Evolutionary conservation across 2,888 invertebrate species (phyloP), one percentile per base, ranked within the genome.

Genomic region (Nymphalis polychloros): DNA sequence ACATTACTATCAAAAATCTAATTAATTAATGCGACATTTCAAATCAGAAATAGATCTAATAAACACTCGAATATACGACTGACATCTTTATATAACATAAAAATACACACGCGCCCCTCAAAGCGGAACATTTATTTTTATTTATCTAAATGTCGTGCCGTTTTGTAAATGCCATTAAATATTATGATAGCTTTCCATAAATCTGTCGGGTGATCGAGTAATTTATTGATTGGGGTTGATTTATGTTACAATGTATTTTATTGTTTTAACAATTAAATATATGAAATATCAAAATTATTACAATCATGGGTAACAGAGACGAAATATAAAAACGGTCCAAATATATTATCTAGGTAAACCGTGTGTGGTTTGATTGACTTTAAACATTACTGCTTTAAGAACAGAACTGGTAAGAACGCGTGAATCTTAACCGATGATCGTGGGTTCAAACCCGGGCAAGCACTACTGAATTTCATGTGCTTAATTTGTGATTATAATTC

Each of bases 71-170:
- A 89, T 84, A 86, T 89, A 90, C 79, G 86, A 78, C 76, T 71
- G 83, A 88, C 90, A 88, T 90, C 88, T 91, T 90, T 88, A 89
- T 90, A 86, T 84, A 86, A 85, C 87, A 90, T 90, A 87, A 91
- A 90, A 87, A 81, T 77, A 76, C 84, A 89, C 89, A 88, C 80
- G 72, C 81, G 76, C 75, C 80, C 76, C 81, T 82, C 82, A 82
- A 83, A 83, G 79, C 74, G 75, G 67, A 75, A 76, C 81, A 27
- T 85, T 84, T 87, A 85, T 84, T 89, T 90, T 89, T 82, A 79
- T 77, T 76, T 78, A 27, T 17, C 1, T 67, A 71, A 69, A 68
- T 70, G 72, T 73, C 77, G 75, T 85, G 84, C 78, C 83, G 80
- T 87, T 88, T 87, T 89, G 90, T 90, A 79, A 77, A 77, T 71